A percentile compares a stretch with the other conserved stretches of the same genome.
phyloP scores from a whole-genome alignment of 2,113 vertebrate genomes.

The Chlamydotis undulata region DNA sequence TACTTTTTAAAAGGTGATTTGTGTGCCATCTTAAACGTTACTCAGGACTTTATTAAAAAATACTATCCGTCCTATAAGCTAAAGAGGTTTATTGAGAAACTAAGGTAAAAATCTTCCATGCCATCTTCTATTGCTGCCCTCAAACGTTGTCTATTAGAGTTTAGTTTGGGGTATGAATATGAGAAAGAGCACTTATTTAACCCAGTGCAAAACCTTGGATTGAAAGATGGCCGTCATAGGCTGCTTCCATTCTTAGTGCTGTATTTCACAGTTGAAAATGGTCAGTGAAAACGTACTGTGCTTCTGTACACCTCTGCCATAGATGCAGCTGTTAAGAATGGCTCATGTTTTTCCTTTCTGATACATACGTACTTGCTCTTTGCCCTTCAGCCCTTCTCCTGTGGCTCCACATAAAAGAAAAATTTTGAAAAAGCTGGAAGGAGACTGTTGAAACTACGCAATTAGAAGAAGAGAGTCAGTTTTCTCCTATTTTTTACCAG shows the following conservation, averaged over 20 bases:
- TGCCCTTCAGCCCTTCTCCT: not conserved
- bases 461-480: not conserved
- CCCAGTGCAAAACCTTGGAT: not conserved
- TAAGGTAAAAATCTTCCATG: not conserved
- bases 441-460: not conserved
- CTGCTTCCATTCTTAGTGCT: not conserved
- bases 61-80: not conserved
- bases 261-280: not conserved
- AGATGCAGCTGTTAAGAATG: not conserved
- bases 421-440: not conserved
- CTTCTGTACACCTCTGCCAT: not conserved
- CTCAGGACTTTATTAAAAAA: not conserved
- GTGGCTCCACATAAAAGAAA: not conserved
- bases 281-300: not conserved
- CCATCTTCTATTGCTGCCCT: not conserved
- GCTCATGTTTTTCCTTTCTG: not conserved
- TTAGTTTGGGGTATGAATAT: not conserved
- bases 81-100: not conserved
- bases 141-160: not conserved
- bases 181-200: not conserved
- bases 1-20: not conserved
- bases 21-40: not conserved
- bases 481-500: not conserved
- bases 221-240: not conserved
- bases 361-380: not conserved